Base-by-base conservation (phyloP, 2,888 invertebrate species). In the Notocelia uddmanniana region DNA sequence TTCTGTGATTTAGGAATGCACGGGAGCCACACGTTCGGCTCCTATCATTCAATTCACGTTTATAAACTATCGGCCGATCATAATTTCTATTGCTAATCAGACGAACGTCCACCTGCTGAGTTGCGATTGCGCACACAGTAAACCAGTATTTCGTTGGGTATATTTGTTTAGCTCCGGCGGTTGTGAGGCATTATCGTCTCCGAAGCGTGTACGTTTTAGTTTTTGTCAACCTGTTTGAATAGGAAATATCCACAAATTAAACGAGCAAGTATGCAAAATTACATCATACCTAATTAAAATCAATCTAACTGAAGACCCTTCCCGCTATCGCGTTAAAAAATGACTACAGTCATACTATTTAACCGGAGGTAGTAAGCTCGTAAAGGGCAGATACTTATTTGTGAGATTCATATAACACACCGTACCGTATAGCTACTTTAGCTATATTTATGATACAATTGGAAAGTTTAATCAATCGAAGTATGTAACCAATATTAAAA, bases 21-120 rank as follows among this genome's bases (percentile, higher is more conserved):
- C 10, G 41, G 18, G 52, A 60, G 8, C 18, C 37, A 50, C 70
- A 73, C 73, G 70, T 74, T 69, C 50, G 19, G 34, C 45, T 63
- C 74, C 70, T 75, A 73, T 73, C 73, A 69, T 60, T 68, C 50
- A 18, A 74, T 73, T 74, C 73, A 69, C 73, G 74, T 74, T 74
- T 70, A 50, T 52, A 31, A 26, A 74, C 63, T 55, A 75, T 68
- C 68, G 45, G 50, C 62, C 48, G 60, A 60, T 73, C 63, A 66
- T 67, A 74, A 73, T 74, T 73, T 69, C 62, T 67, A 74, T 64
- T 48, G 63, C 64, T 31, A 67, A 60, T 70, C 60, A 58, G 63
- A 59, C 26, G 41, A 52, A 34, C 73, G 41, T 68, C 62, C 18
- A 64, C 45, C 55, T 34, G 58, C 60, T 66, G 48, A 52, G 66